A percentile compares a stretch with the other conserved stretches of the same genome.
Conservation (phyloP, 2,797 vertebrate genomes). For the Enteromius unitaeniatus region DNA sequence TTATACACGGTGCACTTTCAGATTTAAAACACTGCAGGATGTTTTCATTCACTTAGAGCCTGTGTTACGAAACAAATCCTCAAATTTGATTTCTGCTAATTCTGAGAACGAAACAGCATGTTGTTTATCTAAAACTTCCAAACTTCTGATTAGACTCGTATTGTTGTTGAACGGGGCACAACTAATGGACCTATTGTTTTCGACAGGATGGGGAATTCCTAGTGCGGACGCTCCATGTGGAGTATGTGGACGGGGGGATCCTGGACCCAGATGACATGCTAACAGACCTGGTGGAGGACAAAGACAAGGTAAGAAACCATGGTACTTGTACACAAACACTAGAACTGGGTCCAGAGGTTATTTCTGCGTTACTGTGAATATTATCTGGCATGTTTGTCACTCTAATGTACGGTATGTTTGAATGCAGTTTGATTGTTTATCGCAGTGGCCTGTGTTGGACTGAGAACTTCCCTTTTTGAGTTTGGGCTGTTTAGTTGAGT, state of each 20-base stretch:
- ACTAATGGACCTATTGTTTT: conserved; percentile 56
- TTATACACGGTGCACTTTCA: too few species aligned
- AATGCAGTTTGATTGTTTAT: background rate
- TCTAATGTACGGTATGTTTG: background rate
- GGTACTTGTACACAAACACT: background rate
- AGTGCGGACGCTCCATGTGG: conserved; percentile 89
- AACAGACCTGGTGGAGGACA: conserved; percentile 91
- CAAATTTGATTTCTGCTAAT: background rate
- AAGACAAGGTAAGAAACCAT: conserved; percentile 87
- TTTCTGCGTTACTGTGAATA: background rate
- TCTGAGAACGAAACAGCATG: background rate
- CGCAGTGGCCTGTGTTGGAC: background rate
- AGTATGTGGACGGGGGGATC: conserved; percentile 91
- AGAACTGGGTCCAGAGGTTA: background rate
- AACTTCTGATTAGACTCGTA: background rate
- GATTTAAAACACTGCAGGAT: too few species aligned
- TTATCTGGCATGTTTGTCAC: background rate
- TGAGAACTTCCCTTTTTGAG: background rate
- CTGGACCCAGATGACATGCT: conserved; percentile 93
- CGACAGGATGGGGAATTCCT: conserved; percentile 79
- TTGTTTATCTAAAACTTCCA: conserved; percentile 38
- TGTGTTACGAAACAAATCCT: too few species aligned
- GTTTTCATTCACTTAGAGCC: too few species aligned
- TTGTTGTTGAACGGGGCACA: conserved; percentile 50
- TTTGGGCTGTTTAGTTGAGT: background rate